Percentiles rank a stretch among this genome's conserved stretches.
phyloP scores from a whole-genome alignment of 1,140 invertebrate genomes.

The Ceratina calcarata region DNA sequence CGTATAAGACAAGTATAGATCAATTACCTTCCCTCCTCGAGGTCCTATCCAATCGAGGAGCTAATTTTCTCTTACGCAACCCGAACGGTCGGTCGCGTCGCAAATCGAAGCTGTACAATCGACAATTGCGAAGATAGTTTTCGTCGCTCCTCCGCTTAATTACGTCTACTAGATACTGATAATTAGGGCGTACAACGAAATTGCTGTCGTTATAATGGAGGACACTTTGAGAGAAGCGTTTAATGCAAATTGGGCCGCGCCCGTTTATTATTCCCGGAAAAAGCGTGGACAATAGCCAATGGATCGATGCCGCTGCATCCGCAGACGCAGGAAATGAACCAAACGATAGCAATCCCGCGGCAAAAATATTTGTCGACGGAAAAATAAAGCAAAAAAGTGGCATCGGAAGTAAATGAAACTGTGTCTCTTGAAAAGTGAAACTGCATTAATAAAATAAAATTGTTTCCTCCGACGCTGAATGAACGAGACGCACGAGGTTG shows the following conservation, averaged over 20 bases:
- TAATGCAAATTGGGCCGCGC: constrained; percentile 39
- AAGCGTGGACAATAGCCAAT: constrained; percentile 40
- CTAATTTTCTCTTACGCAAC: constrained; percentile 7
- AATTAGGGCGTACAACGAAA: too few species aligned
- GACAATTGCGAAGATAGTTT: too few species aligned
- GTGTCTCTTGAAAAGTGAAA: background rate
- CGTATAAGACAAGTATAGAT: constrained; percentile 23
- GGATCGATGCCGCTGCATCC: constrained; percentile 14
- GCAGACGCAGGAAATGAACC: constrained; percentile 46
- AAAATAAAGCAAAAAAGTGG: too few species aligned
- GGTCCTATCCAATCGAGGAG: constrained; percentile 1
- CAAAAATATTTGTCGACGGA: too few species aligned
- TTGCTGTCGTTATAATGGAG: too few species aligned
- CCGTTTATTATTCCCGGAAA: constrained; percentile 48
- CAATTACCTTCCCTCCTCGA: constrained; percentile 7
- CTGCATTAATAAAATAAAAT: too few species aligned
- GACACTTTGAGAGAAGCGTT: background rate
- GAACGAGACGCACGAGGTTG: background rate
- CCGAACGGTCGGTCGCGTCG: background rate
- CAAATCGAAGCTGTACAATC: too few species aligned
- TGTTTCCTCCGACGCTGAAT: background rate
- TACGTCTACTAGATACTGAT: too few species aligned
- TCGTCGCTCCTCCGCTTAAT: too few species aligned
- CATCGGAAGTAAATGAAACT: background rate
- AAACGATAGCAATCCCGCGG: background rate